Base-by-base conservation (phyloP, 2,113 vertebrate species). In the Chionis minor region DNA sequence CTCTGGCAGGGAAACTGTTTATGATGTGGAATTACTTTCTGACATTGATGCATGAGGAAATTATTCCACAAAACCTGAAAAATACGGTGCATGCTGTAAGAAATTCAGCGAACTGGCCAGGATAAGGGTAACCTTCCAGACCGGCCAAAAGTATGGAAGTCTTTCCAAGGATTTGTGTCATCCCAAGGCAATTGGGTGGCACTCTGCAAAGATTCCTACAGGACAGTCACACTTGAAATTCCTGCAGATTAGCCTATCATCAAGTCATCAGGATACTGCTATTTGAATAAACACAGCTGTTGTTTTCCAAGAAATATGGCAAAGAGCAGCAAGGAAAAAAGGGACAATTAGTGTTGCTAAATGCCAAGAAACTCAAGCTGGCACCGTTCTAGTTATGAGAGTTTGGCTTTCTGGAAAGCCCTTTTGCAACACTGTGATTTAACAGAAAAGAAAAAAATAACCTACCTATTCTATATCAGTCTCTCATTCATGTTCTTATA, bases 281-380 rank as follows among this genome's bases (percentile, higher is more conserved):
- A 72, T 98, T 97, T 94, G 96, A 97, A 98, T 97, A 98, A 98
- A 98, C 98, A 98, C 98, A 98, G 98, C 98, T 98, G 98, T 92
- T 98, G 97, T 98, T 98, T 98, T 98, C 97, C 97, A 98, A 98
- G 98, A 98, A 98, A 98, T 92, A 97, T 89, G 96, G 97, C 97
- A 98, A 98, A 97, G 97, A 98, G 94, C 97, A 98, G 95, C 91
- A 86, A 98, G 97, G 97, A 42, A 96, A 95, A 88, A 96, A 92
- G 82, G 94, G 97, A 98, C 97, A 98, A 97, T 98, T 97, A 96
- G 94, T 92, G 94, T 81, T 97, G 97, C 81, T 97, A 88, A 97
- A 97, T 94, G 96, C 94, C 96, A 66, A 92, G 95, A 95, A 97
- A 94, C 94, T 96, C 90, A 86, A 94, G 84, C 97, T 97, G 96